These are phyloP conservation scores for Nematopogon swammerdamellus DNA, from an alignment of 2,888 invertebrate species.

Conservation along the genomic window DNA sequence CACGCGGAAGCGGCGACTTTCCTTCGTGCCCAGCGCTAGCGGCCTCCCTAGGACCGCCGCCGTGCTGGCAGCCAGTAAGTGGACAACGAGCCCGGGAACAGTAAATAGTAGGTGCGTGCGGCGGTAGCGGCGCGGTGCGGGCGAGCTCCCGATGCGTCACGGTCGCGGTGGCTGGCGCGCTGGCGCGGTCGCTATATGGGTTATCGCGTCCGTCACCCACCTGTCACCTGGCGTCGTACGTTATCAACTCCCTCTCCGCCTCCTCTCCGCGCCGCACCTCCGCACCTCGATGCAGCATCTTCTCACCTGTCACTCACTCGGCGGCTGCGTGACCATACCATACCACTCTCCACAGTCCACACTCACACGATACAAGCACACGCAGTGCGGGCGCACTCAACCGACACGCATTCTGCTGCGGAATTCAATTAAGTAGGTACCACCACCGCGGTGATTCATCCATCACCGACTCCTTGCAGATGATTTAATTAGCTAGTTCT, in stretches of 20 bases:
- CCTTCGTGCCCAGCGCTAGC: conserved; percentile 11
- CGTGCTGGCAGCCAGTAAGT: background rate
- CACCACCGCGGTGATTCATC: too few species aligned
- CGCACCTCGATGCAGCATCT: background rate
- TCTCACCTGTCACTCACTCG: background rate
- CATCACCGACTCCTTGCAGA: too few species aligned
- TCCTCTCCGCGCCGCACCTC: background rate
- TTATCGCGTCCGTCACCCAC: conserved; percentile 1
- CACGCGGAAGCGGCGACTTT: conserved; percentile 3
- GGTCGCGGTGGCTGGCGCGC: background rate
- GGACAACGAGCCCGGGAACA: background rate
- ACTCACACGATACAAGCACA: too few species aligned
- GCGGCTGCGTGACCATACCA: background rate
- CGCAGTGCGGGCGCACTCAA: too few species aligned
- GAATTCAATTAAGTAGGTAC: too few species aligned
- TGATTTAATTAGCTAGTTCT: too few species aligned
- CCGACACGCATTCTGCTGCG: too few species aligned
- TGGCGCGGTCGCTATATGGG: background rate
- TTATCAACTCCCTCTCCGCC: conserved; percentile 4
- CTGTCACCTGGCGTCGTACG: conserved; percentile 4
- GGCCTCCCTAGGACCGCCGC: background rate
- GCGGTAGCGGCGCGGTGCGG: background rate
- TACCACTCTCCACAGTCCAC: too few species aligned
- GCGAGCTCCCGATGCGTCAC: background rate
- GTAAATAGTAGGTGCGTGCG: background rate